A percentile compares a stretch with the other conserved stretches of the same genome.
phyloP scores from a whole-genome alignment of 2,113 vertebrate genomes.

The Struthio camelus region DNA sequence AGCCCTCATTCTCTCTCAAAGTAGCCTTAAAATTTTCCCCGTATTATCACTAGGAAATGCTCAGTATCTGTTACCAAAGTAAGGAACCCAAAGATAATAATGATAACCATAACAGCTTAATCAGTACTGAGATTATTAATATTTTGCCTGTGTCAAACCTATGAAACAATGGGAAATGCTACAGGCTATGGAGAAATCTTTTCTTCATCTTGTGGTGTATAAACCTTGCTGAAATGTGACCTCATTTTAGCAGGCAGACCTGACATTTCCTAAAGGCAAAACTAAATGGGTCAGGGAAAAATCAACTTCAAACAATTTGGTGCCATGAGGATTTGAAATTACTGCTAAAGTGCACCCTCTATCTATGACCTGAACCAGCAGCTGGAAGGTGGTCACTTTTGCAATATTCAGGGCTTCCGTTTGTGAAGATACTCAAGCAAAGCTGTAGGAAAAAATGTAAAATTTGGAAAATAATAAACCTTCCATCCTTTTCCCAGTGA shows the following conservation, averaged over 20 bases:
- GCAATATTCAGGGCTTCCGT: background rate
- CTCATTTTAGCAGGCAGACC: background rate
- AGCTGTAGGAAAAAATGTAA: background rate
- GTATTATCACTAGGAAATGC: background rate
- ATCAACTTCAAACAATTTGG: background rate
- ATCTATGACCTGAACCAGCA: background rate
- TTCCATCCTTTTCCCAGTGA: background rate
- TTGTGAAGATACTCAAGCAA: background rate
- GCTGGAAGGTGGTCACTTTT: background rate
- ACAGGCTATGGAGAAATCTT: background rate
- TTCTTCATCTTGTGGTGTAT: background rate
- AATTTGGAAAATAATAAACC: background rate
- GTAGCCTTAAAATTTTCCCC: background rate
- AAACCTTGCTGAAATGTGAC: background rate
- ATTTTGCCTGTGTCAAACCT: background rate
- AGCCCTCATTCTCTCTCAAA: background rate
- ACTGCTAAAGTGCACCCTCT: background rate
- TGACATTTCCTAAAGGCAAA: background rate
- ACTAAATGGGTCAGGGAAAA: constrained; percentile 17
- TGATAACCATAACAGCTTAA: background rate
- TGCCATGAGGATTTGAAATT: background rate
- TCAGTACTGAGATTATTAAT: background rate
- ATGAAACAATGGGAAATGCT: background rate
- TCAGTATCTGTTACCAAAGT: background rate
- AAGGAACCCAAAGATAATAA: background rate